Conservation (phyloP, 2,797 vertebrate genomes). For the Chaetodon trifasciatus region DNA sequence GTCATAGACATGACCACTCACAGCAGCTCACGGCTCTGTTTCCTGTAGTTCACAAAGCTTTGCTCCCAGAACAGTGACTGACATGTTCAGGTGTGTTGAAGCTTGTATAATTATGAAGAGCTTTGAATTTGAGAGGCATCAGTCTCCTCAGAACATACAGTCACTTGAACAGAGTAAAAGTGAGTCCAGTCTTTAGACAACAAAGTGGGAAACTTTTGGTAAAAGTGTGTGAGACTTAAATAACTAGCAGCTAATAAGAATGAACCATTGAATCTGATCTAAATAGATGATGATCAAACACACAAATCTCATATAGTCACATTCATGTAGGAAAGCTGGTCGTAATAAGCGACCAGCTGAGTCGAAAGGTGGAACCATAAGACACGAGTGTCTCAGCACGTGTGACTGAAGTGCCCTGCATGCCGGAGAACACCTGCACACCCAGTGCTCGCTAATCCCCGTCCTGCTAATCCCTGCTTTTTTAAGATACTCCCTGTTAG, state of each 20-base stretch:
- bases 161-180: not conserved
- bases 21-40: not conserved
- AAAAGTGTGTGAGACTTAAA: not conserved
- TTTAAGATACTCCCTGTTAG: slow-evolving; percentile 24
- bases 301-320: not conserved
- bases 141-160: not conserved
- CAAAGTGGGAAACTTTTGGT: not conserved
- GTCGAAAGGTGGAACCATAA: slow-evolving; percentile 6
- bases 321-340: not conserved
- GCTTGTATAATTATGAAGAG: not conserved
- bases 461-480: slow-evolving; percentile 55
- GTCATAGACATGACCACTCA: not conserved
- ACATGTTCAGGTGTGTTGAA: not conserved
- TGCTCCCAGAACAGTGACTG: not conserved
- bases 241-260: not conserved
- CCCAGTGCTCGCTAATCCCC: slow-evolving; percentile 48
- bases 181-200: not conserved
- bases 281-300: not conserved
- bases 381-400: slow-evolving; percentile 7
- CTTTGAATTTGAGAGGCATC: not conserved
- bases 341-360: not conserved
- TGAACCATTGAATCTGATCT: not conserved
- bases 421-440: slow-evolving; percentile 52
- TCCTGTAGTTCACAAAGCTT: not conserved
- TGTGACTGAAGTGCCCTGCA: slow-evolving; percentile 46